Evolutionary conservation across 2,113 vertebrate genomes (phyloP).

Genomic region (Lamprotornis superbus): DNA sequence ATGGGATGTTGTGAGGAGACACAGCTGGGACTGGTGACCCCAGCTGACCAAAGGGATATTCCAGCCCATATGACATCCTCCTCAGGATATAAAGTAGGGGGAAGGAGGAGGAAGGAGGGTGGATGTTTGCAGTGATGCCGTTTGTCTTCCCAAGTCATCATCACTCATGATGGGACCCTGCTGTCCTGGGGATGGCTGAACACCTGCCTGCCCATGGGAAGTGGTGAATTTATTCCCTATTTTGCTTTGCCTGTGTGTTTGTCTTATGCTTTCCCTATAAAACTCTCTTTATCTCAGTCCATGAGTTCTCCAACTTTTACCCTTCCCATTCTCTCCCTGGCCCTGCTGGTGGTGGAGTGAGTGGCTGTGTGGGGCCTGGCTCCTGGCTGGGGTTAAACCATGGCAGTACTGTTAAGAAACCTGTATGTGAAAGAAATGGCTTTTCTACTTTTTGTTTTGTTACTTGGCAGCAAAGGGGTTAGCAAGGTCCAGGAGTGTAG

Average conservation of each 20-base stretch:
- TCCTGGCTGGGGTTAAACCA: background rate
- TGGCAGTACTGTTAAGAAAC: too few relatives aligned
- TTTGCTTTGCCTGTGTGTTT: background rate
- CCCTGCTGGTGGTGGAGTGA: background rate
- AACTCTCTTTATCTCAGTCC: background rate
- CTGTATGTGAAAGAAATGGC: too few relatives aligned
- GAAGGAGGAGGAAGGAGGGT: accelerated
- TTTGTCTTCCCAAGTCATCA: background rate
- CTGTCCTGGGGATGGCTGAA: background rate
- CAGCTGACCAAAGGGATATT: background rate
- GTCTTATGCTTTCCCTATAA: background rate
- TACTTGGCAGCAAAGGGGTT: too few relatives aligned
- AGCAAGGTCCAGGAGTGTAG: too few relatives aligned
- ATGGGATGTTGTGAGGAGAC: background rate
- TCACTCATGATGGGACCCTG: background rate
- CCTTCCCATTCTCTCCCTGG: background rate
- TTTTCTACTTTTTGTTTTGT: too few relatives aligned
- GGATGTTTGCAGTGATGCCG: background rate
- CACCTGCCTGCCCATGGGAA: background rate
- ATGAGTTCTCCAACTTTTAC: accelerated
- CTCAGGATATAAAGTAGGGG: background rate
- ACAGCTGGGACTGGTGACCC: too few relatives aligned
- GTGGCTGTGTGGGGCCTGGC: accelerated
- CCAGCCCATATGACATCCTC: background rate
- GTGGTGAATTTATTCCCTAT: background rate